phyloP scores from a whole-genome alignment of 2,797 vertebrate genomes.

The Mormyrus proboscirostris region DNA sequence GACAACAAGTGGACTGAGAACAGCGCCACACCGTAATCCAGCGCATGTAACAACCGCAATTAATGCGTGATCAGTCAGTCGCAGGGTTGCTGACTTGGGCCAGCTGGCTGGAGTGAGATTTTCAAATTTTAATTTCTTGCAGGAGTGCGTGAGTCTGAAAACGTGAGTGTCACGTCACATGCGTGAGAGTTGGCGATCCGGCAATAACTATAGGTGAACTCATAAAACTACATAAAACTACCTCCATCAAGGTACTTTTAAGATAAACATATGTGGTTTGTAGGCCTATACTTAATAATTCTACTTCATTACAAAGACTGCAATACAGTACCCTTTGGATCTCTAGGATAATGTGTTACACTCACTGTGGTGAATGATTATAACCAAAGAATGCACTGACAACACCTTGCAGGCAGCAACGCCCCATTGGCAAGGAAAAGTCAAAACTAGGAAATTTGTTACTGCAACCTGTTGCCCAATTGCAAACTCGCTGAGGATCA shows the following conservation, averaged over 20 bases:
- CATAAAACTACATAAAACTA: not conserved
- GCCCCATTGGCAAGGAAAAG: not conserved
- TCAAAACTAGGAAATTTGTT: not conserved
- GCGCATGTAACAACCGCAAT: not conserved
- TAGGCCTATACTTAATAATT: not conserved
- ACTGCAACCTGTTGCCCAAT: not conserved
- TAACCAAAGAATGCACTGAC: not conserved
- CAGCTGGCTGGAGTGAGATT: not conserved
- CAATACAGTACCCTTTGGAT: not conserved
- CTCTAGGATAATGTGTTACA: not conserved
- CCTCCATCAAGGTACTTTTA: not conserved
- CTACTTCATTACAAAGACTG: not conserved
- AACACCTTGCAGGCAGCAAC: not conserved
- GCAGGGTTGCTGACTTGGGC: not conserved
- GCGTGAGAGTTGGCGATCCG: not conserved
- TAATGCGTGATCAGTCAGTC: not conserved
- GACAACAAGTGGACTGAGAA: not conserved
- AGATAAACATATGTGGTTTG: not conserved
- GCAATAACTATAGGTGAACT: not conserved
- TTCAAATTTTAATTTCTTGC: not conserved
- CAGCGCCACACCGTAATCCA: not conserved
- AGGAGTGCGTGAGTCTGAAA: not conserved
- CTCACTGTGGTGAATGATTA: not conserved
- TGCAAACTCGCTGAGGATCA: not conserved
- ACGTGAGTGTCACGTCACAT: not conserved